Evolutionary conservation across 2,888 invertebrate species (phyloP), one percentile per base, ranked within the genome.

Genomic region (Acleris laterana): DNA sequence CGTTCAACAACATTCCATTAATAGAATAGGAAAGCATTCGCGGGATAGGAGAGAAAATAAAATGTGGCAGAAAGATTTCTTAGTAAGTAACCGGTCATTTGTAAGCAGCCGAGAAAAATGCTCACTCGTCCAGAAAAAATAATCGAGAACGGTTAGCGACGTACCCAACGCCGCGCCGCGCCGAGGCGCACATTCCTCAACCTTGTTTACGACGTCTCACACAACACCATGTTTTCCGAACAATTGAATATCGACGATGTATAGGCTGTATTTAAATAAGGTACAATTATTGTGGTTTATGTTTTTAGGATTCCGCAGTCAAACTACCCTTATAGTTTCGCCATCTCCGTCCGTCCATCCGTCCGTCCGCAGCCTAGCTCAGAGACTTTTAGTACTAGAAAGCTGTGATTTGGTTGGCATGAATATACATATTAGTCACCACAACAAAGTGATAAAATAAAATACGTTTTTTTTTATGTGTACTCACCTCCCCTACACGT

Each of bases 61-160:
- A 88, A 87, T 78, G 87, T 81, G 78, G 81, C 75, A 79, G 82
- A 87, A 84, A 85, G 86, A 88, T 88, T 89, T 85, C 83, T 84
- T 77, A 80, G 80, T 81, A 81, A 84, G 82, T 85, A 85, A 89
- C 85, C 85, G 88, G 89, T 87, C 87, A 89, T 91, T 91, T 90
- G 87, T 90, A 87, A 87, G 87, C 84, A 81, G 84, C 78, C 79
- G 85, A 88, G 89, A 89, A 85, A 89, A 89, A 89, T 89, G 87
- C 81, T 87, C 82, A 81, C 82, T 87, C 86, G 84, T 78, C 84
- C 78, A 85, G 87, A 88, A 89, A 89, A 89, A 90, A 89, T 88
- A 87, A 88, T 87, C 82, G 82, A 74, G 73, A 78, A 78, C 74
- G 74, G 62, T 65, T 58, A 69, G 65, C 74, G 76, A 71, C 74